A percentile compares a stretch with the other conserved stretches of the same genome.
Evolutionary conservation across 2,888 invertebrate species (phyloP).

Genomic region (Agrochola lota): DNA sequence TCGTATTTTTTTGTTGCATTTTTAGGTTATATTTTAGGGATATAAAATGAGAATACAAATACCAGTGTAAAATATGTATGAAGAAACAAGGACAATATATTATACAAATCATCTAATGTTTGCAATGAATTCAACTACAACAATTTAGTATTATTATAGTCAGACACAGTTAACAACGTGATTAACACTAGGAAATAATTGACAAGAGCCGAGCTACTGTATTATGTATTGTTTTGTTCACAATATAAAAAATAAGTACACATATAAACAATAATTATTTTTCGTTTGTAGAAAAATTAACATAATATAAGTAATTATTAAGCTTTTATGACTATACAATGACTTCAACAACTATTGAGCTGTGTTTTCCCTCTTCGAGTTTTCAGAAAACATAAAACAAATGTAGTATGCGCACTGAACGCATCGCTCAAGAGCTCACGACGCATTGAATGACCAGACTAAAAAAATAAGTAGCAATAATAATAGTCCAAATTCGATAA

Average conservation of each 20-base stretch:
- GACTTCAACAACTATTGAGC: slow-evolving; percentile 65
- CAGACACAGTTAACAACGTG: slow-evolving; percentile 79
- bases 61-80: slow-evolving; percentile 89
- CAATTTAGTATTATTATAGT: slow-evolving; percentile 83
- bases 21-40: background rate
- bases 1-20: background rate
- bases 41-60: slow-evolving; percentile 70
- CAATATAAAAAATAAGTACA: slow-evolving; percentile 66
- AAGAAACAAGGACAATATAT: slow-evolving; percentile 90
- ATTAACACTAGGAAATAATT: slow-evolving; percentile 84
- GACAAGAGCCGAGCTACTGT: slow-evolving; percentile 79
- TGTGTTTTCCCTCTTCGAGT: slow-evolving; percentile 53
- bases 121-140: slow-evolving; percentile 87
- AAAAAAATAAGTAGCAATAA: slow-evolving; percentile 39
- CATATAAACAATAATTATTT: slow-evolving; percentile 64
- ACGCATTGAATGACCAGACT: slow-evolving; percentile 27
- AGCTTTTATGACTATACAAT: slow-evolving; percentile 68
- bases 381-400: slow-evolving; percentile 53
- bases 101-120: slow-evolving; percentile 87
- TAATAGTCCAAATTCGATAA: slow-evolving; percentile 54
- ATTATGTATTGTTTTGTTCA: slow-evolving; percentile 67
- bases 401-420: slow-evolving; percentile 32
- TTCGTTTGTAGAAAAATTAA: slow-evolving; percentile 60
- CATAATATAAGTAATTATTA: slow-evolving; percentile 68
- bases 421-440: slow-evolving; percentile 23